Evolutionary conservation across 1,140 invertebrate genomes (phyloP), one percentile per base, ranked within the genome.

Genomic region (Chrysopa pallens): DNA sequence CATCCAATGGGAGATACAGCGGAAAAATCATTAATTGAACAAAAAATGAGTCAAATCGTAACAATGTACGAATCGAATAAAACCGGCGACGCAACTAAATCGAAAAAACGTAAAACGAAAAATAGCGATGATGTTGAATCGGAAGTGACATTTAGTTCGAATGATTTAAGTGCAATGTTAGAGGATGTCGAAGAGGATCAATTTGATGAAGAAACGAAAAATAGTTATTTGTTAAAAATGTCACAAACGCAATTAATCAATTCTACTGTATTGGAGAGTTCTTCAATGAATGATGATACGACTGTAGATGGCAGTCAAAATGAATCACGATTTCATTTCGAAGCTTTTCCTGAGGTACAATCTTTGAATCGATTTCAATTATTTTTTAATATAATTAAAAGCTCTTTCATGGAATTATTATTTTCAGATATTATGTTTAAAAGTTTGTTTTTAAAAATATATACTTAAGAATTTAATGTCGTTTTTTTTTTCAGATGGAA

Each of bases 161-260:
- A 29, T 12, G 8, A 37, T 15, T 8, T 9, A 37, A 40, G 5
- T 41, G 27, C 23, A 38, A 36, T 27, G 6, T 23, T 40, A 6
- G 39, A 45, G 9, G 28, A 40, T 17, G 12, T 33, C 13, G 50
- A 54, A 13, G 60, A 67, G 33, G 61, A 64, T 29, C 56, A 62
- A 17, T 51, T 59, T 29, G 47, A 50, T 39, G 56, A 66, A 38
- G 63, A 72, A 42, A 69, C 69, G 48, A 68, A 70, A 54, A 74
- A 75, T 37, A 74, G 70, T 54, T 84, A 79, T 50, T 51, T 81
- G 42, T 59, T 82, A 13, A 80, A 78, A 35, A 70, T 82, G 55
- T 71, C 74, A 2, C 78, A 82, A 62, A 53, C 52, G 38, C 17
- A 23, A 23, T 23, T 2, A 2, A 23, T 23, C 5, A 5, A 23